phyloP scores from a whole-genome alignment of 2,113 vertebrate species.

The Cyanistes caeruleus region DNA sequence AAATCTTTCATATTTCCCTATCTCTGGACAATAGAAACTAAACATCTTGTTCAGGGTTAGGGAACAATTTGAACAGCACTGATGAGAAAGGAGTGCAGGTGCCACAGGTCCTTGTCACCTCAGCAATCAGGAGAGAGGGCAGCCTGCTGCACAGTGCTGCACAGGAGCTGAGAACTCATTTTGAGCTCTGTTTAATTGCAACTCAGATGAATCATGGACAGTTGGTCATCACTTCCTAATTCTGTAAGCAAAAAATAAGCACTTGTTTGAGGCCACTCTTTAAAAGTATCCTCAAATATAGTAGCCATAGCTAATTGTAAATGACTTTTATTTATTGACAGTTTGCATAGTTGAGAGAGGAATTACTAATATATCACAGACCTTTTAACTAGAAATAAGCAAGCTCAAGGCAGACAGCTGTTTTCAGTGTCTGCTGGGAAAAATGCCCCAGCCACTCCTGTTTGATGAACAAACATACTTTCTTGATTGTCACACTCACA shows the following conservation, averaged over 20 bases:
- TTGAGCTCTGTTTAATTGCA: not conserved
- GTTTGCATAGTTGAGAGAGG: constrained; percentile 3
- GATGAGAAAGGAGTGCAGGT: not conserved
- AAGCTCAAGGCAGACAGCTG: constrained; percentile 61
- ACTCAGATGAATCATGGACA: not conserved
- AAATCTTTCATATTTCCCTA: not conserved
- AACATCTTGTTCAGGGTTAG: not conserved
- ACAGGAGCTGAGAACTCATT: not conserved
- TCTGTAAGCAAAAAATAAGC: not conserved
- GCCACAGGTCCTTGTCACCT: not conserved
- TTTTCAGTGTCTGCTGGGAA: constrained; percentile 69
- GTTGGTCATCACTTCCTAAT: not conserved
- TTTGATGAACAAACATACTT: constrained; percentile 68
- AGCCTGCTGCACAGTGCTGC: not conserved
- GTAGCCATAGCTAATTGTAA: constrained; percentile 4
- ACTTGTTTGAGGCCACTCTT: not conserved
- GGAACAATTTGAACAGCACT: not conserved
- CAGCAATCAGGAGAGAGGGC: not conserved
- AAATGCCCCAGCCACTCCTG: constrained; percentile 48
- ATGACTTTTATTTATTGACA: constrained; percentile 27
- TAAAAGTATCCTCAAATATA: constrained; percentile 14
- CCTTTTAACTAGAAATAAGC: constrained; percentile 39
- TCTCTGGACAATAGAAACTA: not conserved
- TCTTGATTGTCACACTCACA: constrained; percentile 61
- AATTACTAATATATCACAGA: constrained; percentile 40